Evolutionary conservation across 2,797 vertebrate genomes (phyloP).

Genomic region (Ceryle rudis): DNA sequence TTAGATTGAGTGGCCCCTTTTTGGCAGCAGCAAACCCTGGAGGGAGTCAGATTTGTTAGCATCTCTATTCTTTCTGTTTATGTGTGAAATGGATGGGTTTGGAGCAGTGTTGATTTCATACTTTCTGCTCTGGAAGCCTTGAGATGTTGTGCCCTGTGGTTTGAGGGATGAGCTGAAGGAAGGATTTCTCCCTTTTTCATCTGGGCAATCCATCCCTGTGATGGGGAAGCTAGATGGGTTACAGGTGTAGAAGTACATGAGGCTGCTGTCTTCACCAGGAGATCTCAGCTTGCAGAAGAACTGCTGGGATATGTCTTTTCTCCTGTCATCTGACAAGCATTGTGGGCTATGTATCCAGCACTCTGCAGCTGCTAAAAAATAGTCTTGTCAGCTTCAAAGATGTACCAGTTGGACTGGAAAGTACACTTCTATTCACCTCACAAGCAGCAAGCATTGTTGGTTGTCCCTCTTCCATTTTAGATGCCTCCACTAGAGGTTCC

Average conservation of each 20-base stretch:
- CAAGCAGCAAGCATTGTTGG: accelerated
- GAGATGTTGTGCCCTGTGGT: background rate
- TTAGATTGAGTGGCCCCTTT: slow-evolving; percentile 52
- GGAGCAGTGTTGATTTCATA: slow-evolving; percentile 26
- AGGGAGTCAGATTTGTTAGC: slow-evolving; percentile 54
- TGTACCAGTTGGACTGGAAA: background rate
- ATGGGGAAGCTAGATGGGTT: background rate
- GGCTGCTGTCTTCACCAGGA: background rate
- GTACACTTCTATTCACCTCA: background rate
- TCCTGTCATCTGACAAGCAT: background rate
- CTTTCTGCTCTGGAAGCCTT: background rate
- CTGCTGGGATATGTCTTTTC: background rate
- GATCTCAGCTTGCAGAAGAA: background rate
- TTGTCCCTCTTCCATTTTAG: background rate
- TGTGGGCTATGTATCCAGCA: background rate
- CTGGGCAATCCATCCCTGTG: background rate
- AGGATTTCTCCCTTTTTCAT: background rate
- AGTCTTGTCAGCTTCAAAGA: background rate
- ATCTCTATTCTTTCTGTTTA: background rate
- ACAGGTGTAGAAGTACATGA: background rate
- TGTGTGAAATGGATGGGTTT: slow-evolving; percentile 26
- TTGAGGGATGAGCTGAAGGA: background rate
- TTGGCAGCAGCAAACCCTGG: slow-evolving; percentile 53
- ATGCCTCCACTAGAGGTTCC: background rate
- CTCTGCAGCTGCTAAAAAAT: background rate